phyloP scores from a whole-genome alignment of 64 coral and sea anemone genomes.

The Anthopleura sola region DNA sequence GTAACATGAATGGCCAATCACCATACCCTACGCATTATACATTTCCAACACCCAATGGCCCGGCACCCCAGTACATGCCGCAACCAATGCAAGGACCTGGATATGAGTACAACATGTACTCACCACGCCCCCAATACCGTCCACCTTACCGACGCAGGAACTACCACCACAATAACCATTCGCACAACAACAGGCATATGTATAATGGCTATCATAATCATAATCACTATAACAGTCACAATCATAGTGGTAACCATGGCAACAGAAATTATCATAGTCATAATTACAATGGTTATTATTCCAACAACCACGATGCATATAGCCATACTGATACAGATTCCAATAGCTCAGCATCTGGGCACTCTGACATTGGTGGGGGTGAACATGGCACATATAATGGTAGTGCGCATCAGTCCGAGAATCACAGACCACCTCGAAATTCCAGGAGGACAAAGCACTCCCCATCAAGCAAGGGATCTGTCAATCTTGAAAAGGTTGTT shows the following conservation, averaged over 20 bases:
- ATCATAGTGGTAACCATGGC: conserved; percentile 23
- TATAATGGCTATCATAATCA: conserved; percentile 33
- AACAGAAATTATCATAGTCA: conserved; percentile 34
- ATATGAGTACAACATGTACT: conserved; percentile 63
- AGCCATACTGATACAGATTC: conserved; percentile 62
- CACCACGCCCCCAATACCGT: conserved; percentile 53
- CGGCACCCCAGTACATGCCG: conserved; percentile 48
- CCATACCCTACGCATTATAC: conserved; percentile 44
- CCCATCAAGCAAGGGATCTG: background rate
- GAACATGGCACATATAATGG: conserved; percentile 47
- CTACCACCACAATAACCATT: conserved; percentile 59
- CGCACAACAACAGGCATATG: conserved; percentile 24
- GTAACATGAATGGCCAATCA: conserved; percentile 31
- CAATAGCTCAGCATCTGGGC: conserved; percentile 60
- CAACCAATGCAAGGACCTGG: conserved; percentile 27
- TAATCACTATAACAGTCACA: conserved; percentile 29
- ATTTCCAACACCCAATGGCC: conserved; percentile 31
- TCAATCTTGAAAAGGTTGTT: conserved; percentile 7
- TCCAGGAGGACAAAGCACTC: background rate
- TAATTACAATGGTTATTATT: conserved; percentile 40
- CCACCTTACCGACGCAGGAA: conserved; percentile 55
- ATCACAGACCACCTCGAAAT: background rate
- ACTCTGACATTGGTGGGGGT: conserved; percentile 46
- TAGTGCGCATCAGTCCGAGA: conserved; percentile 37
- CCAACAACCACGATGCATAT: conserved; percentile 49